Evolutionary conservation across 2,888 invertebrate genomes (phyloP).

Genomic region (Amphipoea oculea): DNA sequence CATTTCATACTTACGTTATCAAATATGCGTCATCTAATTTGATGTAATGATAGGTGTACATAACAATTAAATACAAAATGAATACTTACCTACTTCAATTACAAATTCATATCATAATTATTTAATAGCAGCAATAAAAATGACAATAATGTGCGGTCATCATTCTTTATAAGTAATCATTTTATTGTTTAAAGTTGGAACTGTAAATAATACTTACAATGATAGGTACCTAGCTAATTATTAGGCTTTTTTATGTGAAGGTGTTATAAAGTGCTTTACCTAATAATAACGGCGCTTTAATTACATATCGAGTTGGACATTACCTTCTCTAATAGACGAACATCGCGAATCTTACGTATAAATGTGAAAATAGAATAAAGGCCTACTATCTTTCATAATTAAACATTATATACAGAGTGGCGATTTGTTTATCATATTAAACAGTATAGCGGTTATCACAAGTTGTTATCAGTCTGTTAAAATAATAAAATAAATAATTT

Average conservation of each 20-base stretch:
- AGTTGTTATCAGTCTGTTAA: not conserved
- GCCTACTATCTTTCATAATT: not conserved
- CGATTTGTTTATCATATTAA: too few relatives aligned
- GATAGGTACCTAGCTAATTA: not conserved
- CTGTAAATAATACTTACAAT: not conserved
- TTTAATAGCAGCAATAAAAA: slow-evolving; percentile 20
- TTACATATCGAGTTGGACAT: not conserved
- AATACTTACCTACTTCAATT: not conserved
- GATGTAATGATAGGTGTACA: slow-evolving; percentile 1
- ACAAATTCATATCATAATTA: slow-evolving; percentile 16
- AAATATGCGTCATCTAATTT: slow-evolving; percentile 3
- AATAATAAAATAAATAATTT: too few relatives aligned
- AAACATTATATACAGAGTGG: not conserved
- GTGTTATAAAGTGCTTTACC: not conserved
- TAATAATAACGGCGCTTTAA: not conserved
- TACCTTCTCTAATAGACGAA: not conserved
- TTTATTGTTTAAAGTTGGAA: not conserved
- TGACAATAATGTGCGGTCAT: slow-evolving; percentile 16
- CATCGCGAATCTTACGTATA: not conserved
- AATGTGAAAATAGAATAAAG: not conserved
- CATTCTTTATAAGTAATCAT: not conserved
- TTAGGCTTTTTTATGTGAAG: not conserved
- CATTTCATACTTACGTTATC: not conserved
- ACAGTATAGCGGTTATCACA: not conserved
- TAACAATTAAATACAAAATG: slow-evolving; percentile 13